Percentiles rank a stretch among this genome's conserved stretches.
Evolutionary conservation across 2,888 invertebrate species (phyloP).

Genomic region (Plagiodera versicolora): DNA sequence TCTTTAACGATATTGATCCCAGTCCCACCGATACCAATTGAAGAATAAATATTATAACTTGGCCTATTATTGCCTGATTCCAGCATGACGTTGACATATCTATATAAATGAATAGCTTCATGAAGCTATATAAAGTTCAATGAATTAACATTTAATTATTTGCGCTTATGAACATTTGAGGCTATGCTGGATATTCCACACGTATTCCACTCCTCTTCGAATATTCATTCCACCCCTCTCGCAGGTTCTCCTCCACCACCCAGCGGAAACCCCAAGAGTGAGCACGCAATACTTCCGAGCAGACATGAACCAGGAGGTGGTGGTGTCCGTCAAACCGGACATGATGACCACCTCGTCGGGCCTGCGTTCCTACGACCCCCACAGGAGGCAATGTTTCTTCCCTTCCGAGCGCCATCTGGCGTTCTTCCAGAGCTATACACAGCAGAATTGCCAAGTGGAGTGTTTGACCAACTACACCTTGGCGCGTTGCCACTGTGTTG

Average conservation of each 20-base stretch:
- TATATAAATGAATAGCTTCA: no score
- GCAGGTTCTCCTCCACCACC: conserved; percentile 68
- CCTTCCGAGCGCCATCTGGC: conserved; percentile 65
- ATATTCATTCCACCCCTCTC: conserved; percentile 23
- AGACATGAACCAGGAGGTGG: conserved; percentile 70
- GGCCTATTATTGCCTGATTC: no score
- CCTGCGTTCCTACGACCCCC: conserved; percentile 64
- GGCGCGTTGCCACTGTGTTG: conserved; percentile 66
- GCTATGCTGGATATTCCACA: no score
- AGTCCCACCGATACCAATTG: no score
- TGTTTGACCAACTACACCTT: conserved; percentile 70
- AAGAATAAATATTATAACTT: no score
- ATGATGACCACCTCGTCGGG: conserved; percentile 75
- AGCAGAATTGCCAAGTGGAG: conserved; percentile 74
- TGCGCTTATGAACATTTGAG: no score
- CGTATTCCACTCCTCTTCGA: no score
- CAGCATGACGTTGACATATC: no score
- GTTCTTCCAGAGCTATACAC: conserved; percentile 71
- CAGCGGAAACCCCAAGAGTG: conserved; percentile 68
- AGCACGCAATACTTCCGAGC: conserved; percentile 72
- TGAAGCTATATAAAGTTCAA: no score
- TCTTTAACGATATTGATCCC: no score
- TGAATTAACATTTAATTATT: no score
- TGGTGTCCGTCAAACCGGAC: conserved; percentile 72
- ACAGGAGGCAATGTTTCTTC: conserved; percentile 70